These are phyloP conservation scores for Diploptera punctata DNA, from an alignment of 2,888 invertebrate genomes.

Conservation along the genomic window DNA sequence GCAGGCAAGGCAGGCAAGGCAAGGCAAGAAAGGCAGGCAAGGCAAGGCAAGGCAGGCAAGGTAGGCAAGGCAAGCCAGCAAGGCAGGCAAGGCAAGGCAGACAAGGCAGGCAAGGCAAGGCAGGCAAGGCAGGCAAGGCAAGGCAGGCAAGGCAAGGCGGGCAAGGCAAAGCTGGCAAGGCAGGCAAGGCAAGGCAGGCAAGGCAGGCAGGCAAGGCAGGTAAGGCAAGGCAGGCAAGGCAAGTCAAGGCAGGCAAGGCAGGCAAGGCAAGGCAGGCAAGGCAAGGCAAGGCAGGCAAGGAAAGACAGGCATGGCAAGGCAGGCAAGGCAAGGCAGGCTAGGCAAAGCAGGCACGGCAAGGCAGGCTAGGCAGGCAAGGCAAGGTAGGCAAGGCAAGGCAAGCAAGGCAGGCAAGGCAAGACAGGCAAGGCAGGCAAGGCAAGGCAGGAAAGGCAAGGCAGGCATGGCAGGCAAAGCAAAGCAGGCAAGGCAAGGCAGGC, in stretches of 20 bases:
- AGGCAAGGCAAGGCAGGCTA: background rate
- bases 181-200: background rate
- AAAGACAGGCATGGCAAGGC: background rate
- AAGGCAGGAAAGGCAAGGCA: too few species aligned
- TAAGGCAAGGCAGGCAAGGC: constrained; percentile 28
- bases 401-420: too few species aligned
- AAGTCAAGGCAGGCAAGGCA: constrained; percentile 30
- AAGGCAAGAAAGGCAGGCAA: too few species aligned
- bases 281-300: background rate
- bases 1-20: background rate
- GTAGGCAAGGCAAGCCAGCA: background rate
- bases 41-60: too few species aligned
- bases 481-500: too few species aligned
- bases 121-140: background rate
- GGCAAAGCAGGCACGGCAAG: too few species aligned
- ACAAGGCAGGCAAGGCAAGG: background rate
- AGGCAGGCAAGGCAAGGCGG: background rate
- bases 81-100: background rate
- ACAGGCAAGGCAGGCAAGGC: too few species aligned
- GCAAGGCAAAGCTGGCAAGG: background rate
- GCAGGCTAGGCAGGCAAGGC: too few species aligned
- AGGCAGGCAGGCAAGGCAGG: background rate
- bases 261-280: constrained; percentile 31
- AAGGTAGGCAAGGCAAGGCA: too few species aligned
- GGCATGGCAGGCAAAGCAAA: too few species aligned